Base-by-base conservation (phyloP, 1,140 invertebrate genomes). In the Holotrichia oblita region DNA sequence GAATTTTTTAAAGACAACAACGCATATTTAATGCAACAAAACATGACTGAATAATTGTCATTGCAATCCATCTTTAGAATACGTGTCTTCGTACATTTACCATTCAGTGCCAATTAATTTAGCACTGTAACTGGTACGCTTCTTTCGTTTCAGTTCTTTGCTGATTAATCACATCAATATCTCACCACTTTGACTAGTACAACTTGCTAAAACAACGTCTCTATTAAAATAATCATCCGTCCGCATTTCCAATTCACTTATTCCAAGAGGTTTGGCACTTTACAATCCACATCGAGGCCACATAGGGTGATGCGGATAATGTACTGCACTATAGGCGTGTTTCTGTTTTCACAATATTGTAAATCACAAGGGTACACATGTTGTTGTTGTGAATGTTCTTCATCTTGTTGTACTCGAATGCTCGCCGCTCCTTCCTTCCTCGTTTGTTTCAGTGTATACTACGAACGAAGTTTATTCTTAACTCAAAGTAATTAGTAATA, bases 281-380 rank as follows among this genome's bases (percentile, higher is more conserved):
- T 22, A 74, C 27, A n/a, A 14, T 74, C 10, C 73, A n/a, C 40
- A 20, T 34, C 17, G 34, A 72, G 79, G 76, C 79, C 76, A 77
- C 79, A 79, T 44, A 79, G 8, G 55, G 79, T 76, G 79, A 24
- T 22, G 27, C 48, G 72, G 8, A 74, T 22, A 69, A 34, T 74
- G 12, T 20, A 20, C 6, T 74, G 9, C 41, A n/a, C 41, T 42
- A 44, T 74, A 48, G 59, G 59, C 59, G n/a, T 69, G 55, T 79
- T 74, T 42, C 73, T 76, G 55, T 79, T 79, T 79, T 69, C 73
- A 76, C 74, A 76, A 79, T 75, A 79, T 79, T 79, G 78, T 79
- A 79, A 79, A 79, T 79, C 78, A 76, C 73, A 41, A 69, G 74
- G 22, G 22, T 74, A 79, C 76, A 79, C 44, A 59, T 79, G 64